Conservation (phyloP, 2,888 invertebrate genomes). For the Drosophila prolongata region DNA sequence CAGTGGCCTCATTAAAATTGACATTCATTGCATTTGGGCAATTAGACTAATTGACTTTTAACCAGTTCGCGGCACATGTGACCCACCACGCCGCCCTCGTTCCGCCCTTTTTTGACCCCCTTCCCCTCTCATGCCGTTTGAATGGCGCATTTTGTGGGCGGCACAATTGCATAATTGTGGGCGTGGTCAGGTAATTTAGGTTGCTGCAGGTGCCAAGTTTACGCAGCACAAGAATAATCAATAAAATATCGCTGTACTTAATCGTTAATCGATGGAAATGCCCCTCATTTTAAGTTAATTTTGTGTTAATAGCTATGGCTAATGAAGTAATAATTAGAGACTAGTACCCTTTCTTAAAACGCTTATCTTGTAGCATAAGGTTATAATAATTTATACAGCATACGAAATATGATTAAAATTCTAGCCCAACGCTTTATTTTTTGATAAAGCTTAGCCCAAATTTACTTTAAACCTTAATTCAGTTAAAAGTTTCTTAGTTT, state of each 20-base stretch:
- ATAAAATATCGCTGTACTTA: conserved; percentile 1
- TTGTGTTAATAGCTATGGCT: background rate
- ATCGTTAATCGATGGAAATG: conserved; percentile 4
- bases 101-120: background rate
- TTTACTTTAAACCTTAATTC: no score
- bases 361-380: no score
- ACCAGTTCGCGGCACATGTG: conserved; percentile 61
- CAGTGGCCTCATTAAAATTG: conserved; percentile 77
- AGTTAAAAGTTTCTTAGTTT: no score
- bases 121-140: background rate
- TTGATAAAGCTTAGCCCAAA: no score
- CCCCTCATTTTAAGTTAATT: background rate
- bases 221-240: conserved; percentile 1
- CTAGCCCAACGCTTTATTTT: no score
- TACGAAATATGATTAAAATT: no score
- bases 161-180: conserved; percentile 7
- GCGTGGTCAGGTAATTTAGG: conserved; percentile 16
- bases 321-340: no score
- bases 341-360: no score
- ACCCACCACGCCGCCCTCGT: conserved; percentile 6
- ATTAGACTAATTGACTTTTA: conserved; percentile 80
- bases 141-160: background rate
- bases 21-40: conserved; percentile 75
- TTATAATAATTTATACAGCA: no score
- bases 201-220: background rate